Evolutionary conservation across 2,888 invertebrate genomes (phyloP), one percentile per base, ranked within the genome.

Genomic region (Microctonus hyperodae): DNA sequence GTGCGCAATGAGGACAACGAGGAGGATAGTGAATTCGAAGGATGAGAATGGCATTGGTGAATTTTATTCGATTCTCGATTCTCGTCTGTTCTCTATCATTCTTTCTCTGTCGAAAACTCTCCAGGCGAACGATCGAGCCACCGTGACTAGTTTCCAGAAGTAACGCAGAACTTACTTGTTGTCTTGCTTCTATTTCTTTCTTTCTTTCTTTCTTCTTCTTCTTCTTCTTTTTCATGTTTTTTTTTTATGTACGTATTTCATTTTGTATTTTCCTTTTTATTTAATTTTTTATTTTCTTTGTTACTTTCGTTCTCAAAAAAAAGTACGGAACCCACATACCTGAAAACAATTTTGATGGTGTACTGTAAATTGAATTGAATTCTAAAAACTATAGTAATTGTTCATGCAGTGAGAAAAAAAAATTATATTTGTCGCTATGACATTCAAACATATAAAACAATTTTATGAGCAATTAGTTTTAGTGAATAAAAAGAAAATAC

Each of bases 1-100:
- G 56, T 50, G 50, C 28, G 48, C 53, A 23, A 55, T 60, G 31
- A 37, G 56, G 63, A 69, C 55, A 25, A 57, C 58, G 56, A 64
- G 56, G 23, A 62, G 61, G 58, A 64, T 35, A 22, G 51, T 25
- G 59, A 37, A 22, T 44, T 31, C n/a, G 37, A 63, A 60, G 22
- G 59, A 22, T 65, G 63, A 63, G 61, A 44, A 44, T 44, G 16
- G 44, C 44, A 44, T 44, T 59, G 65, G 65, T 22, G 69, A 67
- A 70, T 67, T 73, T 69, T 69, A 73, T 73, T 72, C 70, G 70
- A 72, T 72, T 73, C 68, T 69, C 69, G 69, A 70, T 70, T 69
- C 60, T 65, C 57, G 67, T 44, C 44, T 44, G 44, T n/a, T 44
- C 44, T 16, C 16, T 44, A 44, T 44, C 44, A 16, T 44, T 16